A percentile compares a stretch with the other conserved stretches of the same genome.
phyloP scores from a whole-genome alignment of 2,888 invertebrate species.

The Eutolmus rufibarbis region DNA sequence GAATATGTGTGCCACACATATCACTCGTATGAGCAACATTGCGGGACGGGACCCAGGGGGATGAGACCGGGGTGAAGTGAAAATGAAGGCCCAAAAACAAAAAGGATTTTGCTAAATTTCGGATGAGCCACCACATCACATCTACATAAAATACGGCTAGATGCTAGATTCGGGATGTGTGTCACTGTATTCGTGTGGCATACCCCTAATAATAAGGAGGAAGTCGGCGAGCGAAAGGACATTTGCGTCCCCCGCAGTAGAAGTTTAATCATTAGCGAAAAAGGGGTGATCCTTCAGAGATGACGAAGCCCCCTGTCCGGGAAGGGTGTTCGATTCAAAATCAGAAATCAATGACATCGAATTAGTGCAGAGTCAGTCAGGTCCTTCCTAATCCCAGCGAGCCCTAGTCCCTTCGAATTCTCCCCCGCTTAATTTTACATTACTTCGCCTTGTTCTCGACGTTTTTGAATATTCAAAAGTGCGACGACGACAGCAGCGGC shows the following conservation, averaged over 20 bases:
- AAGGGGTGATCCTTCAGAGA: constrained; percentile 21
- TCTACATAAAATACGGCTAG: neutral
- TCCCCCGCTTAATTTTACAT: neutral
- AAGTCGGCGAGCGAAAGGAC: constrained; percentile 38
- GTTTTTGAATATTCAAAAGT: constrained; percentile 13
- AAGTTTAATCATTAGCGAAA: constrained; percentile 45
- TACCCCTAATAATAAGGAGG: constrained; percentile 37
- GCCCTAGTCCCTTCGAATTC: neutral
- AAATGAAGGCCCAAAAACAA: constrained; percentile 32
- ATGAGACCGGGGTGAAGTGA: neutral
- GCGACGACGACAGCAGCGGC: neutral
- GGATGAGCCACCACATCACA: neutral
- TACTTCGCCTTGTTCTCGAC: neutral
- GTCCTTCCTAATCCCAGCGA: constrained; percentile 2
- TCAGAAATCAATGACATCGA: constrained; percentile 48
- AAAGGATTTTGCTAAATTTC: constrained; percentile 34
- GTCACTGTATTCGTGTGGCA: neutral
- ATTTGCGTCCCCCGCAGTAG: constrained; percentile 21
- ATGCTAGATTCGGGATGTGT: neutral
- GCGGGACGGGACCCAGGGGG: neutral
- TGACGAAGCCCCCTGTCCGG: neutral
- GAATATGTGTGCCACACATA: neutral
- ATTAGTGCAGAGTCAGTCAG: constrained; percentile 30
- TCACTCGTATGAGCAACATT: neutral
- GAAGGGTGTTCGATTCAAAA: constrained; percentile 31